Conservation (phyloP, 2,888 invertebrate species). For the Mesochorus sp. region DNA sequence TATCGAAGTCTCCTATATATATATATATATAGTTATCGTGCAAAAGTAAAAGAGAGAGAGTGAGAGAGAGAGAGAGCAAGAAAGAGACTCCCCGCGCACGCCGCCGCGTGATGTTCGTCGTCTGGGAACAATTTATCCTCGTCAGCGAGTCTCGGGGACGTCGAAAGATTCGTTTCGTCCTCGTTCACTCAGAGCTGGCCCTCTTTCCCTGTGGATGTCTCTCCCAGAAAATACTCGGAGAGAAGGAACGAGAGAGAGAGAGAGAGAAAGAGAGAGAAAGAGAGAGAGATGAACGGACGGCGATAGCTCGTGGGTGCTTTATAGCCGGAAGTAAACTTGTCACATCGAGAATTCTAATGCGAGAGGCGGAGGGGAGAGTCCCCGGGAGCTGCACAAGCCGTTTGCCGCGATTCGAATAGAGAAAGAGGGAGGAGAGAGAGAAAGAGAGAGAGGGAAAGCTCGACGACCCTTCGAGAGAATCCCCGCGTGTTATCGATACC, state of each 20-base stretch:
- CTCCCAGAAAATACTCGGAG: conserved; percentile 51
- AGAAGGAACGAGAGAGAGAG: conserved; percentile 53
- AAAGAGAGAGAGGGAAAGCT: conserved; percentile 14
- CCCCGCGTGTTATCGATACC: conserved; percentile 67
- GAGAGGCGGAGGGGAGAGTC: conserved; percentile 11
- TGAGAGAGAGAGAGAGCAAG: conserved; percentile 6
- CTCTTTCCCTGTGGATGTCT: conserved; percentile 50
- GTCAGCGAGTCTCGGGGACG: conserved; percentile 56
- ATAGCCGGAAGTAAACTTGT: conserved; percentile 66
- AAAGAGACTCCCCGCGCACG: conserved; percentile 34
- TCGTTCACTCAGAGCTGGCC: conserved; percentile 12
- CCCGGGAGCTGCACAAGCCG: conserved; percentile 15
- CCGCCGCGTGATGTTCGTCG: conserved; percentile 52
- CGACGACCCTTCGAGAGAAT: conserved; percentile 59
- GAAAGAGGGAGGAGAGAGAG: background rate
- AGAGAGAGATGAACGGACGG: conserved; percentile 26
- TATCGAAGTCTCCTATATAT: no score
- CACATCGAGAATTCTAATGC: conserved; percentile 66
- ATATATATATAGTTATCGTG: background rate
- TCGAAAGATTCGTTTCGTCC: conserved; percentile 51
- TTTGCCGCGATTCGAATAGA: conserved; percentile 3
- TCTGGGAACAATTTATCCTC: conserved; percentile 67
- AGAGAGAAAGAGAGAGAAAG: background rate
- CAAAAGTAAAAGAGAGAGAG: conserved; percentile 11
- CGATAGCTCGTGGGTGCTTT: conserved; percentile 57